Evolutionary conservation across 2,113 vertebrate species (phyloP), one percentile per base, ranked within the genome.

Genomic region (Pedetes capensis): DNA sequence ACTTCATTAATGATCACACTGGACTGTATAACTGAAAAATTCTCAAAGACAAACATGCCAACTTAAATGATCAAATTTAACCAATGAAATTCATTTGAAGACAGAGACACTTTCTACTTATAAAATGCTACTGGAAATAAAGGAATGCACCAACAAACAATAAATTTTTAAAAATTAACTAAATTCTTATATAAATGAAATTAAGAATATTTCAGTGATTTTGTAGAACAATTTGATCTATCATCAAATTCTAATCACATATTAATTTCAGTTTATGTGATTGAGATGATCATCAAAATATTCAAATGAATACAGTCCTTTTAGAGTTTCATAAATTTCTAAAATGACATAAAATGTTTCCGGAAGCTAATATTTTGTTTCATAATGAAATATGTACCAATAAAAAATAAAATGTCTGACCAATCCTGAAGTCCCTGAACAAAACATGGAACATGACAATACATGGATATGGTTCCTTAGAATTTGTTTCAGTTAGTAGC

Each of bases 1-100:
- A 82, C 37, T 96, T 97, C 61, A 53, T 5, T 78, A 92, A 81
- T 81, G 61, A 90, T 61, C 69, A 44, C 14, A 53, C 66, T 55
- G 7, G 47, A 44, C 16, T 78, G 5, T 44, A 47, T 51, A 32
- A 84, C 12, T 39, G 34, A 75, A 82, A 51, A 2, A 69, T 14
- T 79, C 74, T 78, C 25, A 90, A 76, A 93, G 66, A 74, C 49
- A 94, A 92, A 85, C 8, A 29, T 85, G 51, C 17, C 53, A 88
- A 61, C 32, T 76, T 88, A 74, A 88, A 71, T 90, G 42, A 84
- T 93, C 76, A 85, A 92, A 87, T 5, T 12, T 53, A 78, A 2
- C 32, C 16, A 53, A 7, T 55, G 17, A 57, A 44, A 49, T 49
- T 94, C 49, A 71, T 87, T 71, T 57, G 88, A 96, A 90, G 63